A percentile compares a stretch with the other conserved stretches of the same genome.
These are phyloP conservation scores for Rissa tridactyla DNA, from an alignment of 2,113 vertebrate genomes.

Conservation along the genomic window DNA sequence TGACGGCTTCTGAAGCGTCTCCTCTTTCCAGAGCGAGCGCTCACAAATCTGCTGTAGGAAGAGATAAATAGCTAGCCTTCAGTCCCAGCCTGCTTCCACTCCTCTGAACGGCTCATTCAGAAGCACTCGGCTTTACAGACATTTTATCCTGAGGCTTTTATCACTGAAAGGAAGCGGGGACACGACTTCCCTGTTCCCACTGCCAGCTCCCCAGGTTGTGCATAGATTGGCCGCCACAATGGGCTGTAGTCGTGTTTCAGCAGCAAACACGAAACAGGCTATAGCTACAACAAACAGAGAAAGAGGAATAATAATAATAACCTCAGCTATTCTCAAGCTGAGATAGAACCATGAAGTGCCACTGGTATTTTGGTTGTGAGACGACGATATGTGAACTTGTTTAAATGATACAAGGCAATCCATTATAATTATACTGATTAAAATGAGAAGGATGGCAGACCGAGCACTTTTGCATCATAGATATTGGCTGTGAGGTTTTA, in stretches of 20 bases:
- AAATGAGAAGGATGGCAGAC: neutral
- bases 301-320: neutral
- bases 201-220: neutral
- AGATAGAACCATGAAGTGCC: neutral
- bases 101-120: neutral
- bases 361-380: neutral
- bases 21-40: neutral
- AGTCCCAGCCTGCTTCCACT: neutral
- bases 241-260: neutral
- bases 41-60: neutral
- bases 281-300: neutral
- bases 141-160: slow-evolving; percentile 31
- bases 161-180: neutral
- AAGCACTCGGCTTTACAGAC: neutral
- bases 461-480: neutral
- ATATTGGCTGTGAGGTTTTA: neutral
- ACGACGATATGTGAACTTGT: neutral
- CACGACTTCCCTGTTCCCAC: neutral
- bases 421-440: neutral
- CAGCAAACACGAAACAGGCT: neutral
- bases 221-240: neutral
- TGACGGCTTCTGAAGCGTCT: neutral
- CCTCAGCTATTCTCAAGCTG: neutral
- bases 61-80: slow-evolving; percentile 24
- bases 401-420: neutral